Evolutionary conservation across 2,113 vertebrate species (phyloP).

Genomic region (Serilophus lunatus): DNA sequence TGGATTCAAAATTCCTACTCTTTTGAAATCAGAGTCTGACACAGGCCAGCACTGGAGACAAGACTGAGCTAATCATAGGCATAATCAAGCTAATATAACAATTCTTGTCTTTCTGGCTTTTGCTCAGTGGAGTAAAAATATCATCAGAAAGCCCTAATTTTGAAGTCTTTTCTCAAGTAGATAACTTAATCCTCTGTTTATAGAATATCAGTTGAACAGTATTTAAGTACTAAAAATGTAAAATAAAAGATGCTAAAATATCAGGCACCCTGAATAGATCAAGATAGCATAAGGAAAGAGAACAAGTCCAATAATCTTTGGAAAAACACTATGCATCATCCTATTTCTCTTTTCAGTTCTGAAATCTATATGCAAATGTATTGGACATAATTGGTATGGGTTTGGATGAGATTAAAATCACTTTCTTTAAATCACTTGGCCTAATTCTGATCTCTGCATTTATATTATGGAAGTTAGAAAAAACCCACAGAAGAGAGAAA

Average conservation of each 20-base stretch:
- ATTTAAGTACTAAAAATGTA: background rate
- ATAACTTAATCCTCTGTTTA: background rate
- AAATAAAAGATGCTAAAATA: background rate
- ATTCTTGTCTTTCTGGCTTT: background rate
- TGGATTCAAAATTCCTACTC: background rate
- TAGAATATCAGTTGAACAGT: background rate
- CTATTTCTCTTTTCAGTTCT: background rate
- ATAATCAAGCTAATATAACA: background rate
- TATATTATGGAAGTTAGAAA: background rate
- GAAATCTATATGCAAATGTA: background rate
- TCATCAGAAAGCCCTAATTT: background rate
- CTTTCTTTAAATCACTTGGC: background rate
- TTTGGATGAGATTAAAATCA: background rate
- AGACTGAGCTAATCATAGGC: background rate
- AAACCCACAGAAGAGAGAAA: background rate
- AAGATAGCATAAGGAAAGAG: background rate
- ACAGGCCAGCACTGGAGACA: background rate
- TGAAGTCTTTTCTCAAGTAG: background rate
- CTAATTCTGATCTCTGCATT: background rate
- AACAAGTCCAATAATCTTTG: background rate
- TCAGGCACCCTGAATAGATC: background rate
- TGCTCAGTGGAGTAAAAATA: background rate
- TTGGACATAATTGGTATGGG: background rate
- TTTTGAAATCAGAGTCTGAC: background rate
- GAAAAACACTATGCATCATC: background rate